These are phyloP conservation scores for Phenganax stokvisi DNA, from an alignment of 92 coral and sea anemone genomes.

Conservation along the genomic window DNA sequence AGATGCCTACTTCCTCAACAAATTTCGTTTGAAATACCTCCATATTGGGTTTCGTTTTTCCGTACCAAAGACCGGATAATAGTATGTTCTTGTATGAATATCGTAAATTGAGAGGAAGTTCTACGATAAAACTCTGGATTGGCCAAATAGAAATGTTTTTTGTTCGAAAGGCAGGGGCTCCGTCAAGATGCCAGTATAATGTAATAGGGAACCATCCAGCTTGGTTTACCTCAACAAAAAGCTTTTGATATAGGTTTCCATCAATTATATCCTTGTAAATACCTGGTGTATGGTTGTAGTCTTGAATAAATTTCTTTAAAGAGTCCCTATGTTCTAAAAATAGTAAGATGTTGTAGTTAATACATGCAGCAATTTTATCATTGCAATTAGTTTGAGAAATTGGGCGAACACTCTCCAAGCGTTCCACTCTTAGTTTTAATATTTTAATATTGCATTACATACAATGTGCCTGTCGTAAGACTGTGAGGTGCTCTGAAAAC, in stretches of 20 bases:
- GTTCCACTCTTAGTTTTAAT: no score
- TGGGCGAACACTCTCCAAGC: no score
- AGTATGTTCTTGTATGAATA: slow-evolving; percentile 54
- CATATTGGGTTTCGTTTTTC: slow-evolving; percentile 56
- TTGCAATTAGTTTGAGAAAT: no score
- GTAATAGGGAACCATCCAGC: slow-evolving; percentile 52
- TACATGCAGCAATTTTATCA: no score
- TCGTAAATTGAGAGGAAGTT: slow-evolving; percentile 44
- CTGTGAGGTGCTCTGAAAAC: no score
- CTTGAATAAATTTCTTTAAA: slow-evolving; percentile 42
- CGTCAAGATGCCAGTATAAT: slow-evolving; percentile 63
- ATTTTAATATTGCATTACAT: no score
- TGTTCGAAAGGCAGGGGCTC: slow-evolving; percentile 60
- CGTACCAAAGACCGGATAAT: slow-evolving; percentile 60
- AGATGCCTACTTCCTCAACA: slow-evolving; percentile 44
- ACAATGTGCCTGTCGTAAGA: no score
- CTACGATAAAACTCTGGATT: slow-evolving; percentile 58
- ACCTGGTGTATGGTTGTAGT: slow-evolving; percentile 41
- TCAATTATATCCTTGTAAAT: slow-evolving; percentile 53
- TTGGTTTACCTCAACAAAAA: slow-evolving; percentile 27
- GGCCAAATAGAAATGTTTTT: slow-evolving; percentile 59
- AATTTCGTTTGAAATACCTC: slow-evolving; percentile 41
- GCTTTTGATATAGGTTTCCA: slow-evolving; percentile 49
- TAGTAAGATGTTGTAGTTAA: no score
- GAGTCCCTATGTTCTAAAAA: slow-evolving; percentile 52